Evolutionary conservation across 2,888 invertebrate species (phyloP).

Genomic region (Nineta flava): DNA sequence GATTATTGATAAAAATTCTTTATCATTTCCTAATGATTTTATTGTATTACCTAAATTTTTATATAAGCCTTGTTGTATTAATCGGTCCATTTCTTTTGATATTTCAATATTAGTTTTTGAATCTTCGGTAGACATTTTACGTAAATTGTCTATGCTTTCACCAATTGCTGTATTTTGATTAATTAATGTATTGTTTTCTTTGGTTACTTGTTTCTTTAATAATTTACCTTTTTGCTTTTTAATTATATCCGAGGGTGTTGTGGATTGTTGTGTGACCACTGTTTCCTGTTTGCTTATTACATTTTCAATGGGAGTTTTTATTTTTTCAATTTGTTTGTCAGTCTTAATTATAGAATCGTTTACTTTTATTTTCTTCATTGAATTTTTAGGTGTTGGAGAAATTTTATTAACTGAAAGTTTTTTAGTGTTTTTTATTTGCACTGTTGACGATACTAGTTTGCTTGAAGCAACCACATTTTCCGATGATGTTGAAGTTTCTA

Average conservation of each 20-base stretch:
- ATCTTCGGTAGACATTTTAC: constrained; percentile 13
- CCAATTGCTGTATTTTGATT: constrained; percentile 9
- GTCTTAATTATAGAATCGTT: constrained; percentile 7
- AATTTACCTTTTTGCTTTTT: neutral
- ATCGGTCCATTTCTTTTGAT: constrained; percentile 25
- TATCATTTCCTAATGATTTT: constrained; percentile 18
- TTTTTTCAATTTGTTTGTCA: neutral
- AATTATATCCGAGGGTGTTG: neutral
- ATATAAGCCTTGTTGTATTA: constrained; percentile 27
- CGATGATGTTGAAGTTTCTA: constrained; percentile 1
- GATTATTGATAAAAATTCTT: constrained; percentile 18
- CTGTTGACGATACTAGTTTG: neutral
- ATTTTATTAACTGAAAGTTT: constrained; percentile 4
- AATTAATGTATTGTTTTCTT: constrained; percentile 8
- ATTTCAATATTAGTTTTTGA: constrained; percentile 26
- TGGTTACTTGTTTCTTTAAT: constrained; percentile 12
- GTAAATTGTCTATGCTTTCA: constrained; percentile 5
- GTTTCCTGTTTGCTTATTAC: neutral
- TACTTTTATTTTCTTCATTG: neutral
- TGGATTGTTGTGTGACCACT: neutral
- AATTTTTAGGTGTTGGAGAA: constrained; percentile 2
- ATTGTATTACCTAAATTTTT: constrained; percentile 25
- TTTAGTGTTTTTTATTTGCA: constrained; percentile 8
- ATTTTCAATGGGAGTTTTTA: neutral
- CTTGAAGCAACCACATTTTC: neutral